A percentile compares a stretch with the other conserved stretches of the same genome.
phyloP scores from a whole-genome alignment of 2,888 invertebrate species.

The Apodemia duryi region DNA sequence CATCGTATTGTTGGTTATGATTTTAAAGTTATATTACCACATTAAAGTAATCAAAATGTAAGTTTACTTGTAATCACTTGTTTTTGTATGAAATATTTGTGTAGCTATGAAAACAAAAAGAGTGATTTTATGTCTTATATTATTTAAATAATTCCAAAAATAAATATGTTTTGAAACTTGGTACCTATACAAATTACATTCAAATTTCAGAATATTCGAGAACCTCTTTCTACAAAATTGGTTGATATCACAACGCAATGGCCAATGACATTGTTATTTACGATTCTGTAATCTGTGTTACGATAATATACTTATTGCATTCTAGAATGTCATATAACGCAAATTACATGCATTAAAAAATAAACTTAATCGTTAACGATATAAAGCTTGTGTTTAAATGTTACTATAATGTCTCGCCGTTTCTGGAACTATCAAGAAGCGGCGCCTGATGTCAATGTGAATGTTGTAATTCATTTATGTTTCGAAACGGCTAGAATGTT shows the following conservation, averaged over 20 bases:
- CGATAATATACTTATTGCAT: neutral
- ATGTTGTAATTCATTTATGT: neutral
- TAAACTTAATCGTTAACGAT: neutral
- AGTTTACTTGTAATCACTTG: no score
- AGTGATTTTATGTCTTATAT: no score
- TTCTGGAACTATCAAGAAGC: conserved; percentile 16
- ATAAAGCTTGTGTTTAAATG: neutral
- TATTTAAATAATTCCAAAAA: no score
- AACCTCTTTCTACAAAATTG: neutral
- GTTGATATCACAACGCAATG: neutral
- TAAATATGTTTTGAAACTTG: no score
- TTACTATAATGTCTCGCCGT: neutral
- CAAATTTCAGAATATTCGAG: neutral
- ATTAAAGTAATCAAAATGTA: no score
- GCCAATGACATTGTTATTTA: conserved; percentile 1
- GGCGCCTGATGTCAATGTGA: neutral
- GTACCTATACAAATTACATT: no score
- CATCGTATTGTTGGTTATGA: no score
- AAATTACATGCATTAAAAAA: neutral
- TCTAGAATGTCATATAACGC: neutral
- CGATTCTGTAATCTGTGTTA: neutral
- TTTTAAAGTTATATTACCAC: no score
- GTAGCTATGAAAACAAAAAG: no score
- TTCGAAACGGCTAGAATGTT: conserved; percentile 28
- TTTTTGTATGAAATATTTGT: no score